A percentile compares a stretch with the other conserved stretches of the same genome.
Conservation (phyloP, 2,888 invertebrate species). For the Congeria kusceri region DNA sequence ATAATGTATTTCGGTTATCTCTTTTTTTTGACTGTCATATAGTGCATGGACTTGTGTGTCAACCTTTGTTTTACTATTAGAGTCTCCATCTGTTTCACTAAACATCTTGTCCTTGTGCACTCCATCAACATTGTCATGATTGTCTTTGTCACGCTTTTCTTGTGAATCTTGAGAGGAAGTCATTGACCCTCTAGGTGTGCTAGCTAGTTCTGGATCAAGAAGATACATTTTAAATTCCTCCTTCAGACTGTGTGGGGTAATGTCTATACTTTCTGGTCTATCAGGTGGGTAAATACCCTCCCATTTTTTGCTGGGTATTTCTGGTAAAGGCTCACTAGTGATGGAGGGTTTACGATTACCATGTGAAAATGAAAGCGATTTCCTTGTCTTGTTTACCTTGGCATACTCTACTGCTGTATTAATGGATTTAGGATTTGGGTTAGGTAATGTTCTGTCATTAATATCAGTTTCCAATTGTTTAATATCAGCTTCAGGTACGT, state of each 20-base stretch:
- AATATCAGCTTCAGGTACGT: neutral
- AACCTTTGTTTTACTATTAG: too few species aligned
- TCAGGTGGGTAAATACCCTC: neutral
- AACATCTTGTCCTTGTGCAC: neutral
- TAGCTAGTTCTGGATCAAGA: slow-evolving; percentile 45
- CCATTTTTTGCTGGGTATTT: neutral
- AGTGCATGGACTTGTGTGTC: too few species aligned
- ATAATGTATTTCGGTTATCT: too few species aligned
- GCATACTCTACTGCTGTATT: neutral
- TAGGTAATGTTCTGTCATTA: neutral
- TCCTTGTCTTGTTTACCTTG: neutral
- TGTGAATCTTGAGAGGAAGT: neutral
- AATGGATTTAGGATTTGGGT: neutral
- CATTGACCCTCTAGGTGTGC: neutral
- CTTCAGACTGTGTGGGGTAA: slow-evolving; percentile 7
- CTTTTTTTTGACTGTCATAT: too few species aligned
- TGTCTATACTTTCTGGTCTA: neutral
- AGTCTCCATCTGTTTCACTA: too few species aligned
- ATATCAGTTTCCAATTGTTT: neutral
- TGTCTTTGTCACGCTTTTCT: neutral
- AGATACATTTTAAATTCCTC: slow-evolving; percentile 65
- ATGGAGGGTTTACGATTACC: too few species aligned
- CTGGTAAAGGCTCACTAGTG: neutral
- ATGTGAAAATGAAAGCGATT: too few species aligned
- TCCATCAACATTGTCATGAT: neutral